phyloP scores from a whole-genome alignment of 2,113 vertebrate genomes.

The Odontophorus gujanensis region DNA sequence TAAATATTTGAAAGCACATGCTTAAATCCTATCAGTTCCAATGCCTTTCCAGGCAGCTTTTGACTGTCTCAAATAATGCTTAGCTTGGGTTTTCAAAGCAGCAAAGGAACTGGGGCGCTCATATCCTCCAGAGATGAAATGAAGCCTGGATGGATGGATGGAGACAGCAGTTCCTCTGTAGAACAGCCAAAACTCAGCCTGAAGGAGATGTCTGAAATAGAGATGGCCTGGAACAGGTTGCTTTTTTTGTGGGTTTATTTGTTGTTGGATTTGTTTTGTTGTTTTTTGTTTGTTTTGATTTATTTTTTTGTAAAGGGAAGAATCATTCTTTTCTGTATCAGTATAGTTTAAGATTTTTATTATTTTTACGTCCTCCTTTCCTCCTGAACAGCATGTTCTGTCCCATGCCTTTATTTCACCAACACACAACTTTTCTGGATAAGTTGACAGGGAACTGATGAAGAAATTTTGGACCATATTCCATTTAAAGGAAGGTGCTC shows the following conservation, averaged over 20 bases:
- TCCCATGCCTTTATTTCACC: neutral
- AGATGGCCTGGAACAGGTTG: neutral
- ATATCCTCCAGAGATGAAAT: neutral
- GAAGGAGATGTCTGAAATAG: conserved; percentile 1
- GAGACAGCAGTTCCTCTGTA: neutral
- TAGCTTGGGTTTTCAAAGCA: neutral
- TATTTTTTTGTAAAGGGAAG: neutral
- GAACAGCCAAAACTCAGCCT: conserved; percentile 25
- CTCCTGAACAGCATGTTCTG: neutral
- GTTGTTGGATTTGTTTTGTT: neutral
- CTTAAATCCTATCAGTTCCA: neutral
- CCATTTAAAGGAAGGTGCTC: neutral
- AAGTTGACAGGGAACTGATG: neutral
- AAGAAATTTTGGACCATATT: neutral
- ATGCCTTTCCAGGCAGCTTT: neutral
- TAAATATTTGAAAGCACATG: neutral
- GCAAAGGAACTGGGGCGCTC: neutral
- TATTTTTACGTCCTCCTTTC: neutral
- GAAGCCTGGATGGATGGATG: neutral
- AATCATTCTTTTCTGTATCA: neutral
- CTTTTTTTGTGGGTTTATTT: neutral
- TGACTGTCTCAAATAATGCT: fast-evolving
- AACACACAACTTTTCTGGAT: neutral
- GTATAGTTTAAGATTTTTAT: neutral
- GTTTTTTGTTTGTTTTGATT: neutral